Evolutionary conservation across 2,888 invertebrate species (phyloP), one percentile per base, ranked within the genome.

Genomic region (Platycheirus rosarum): DNA sequence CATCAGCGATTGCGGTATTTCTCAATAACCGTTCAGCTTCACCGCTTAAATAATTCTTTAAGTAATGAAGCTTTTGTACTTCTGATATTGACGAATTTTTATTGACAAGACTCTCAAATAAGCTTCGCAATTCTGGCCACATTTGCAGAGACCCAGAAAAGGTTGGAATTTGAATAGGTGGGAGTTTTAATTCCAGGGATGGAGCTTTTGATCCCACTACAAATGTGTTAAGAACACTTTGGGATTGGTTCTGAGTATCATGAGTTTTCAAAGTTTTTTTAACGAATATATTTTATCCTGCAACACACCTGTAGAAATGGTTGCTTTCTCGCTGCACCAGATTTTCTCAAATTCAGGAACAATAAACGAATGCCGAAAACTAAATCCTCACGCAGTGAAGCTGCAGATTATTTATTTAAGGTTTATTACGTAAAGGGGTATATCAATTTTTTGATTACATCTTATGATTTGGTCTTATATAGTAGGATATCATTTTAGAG

Each of bases 1-100:
- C 42, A 18, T 53, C 66, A 23, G 66, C 42, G 8, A 51, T 51
- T 32, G 48, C 32, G 4, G 29, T 46, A 9, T 46, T 46, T 32
- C 46, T 6, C 11, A n/a, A 23, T 6, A 32, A 18, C 13, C 62
- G 29, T 9, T n/a, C 46, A 18, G 37, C 57, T 40, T 32, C 46
- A 44, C 62, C 62, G 11, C 6, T 32, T 18, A 62, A 13, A 46
- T 62, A 35, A 4, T 44, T 11, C n/a, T 44, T 44, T 11, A 29
- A n/a, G 16, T 32, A 46, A 37, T 49, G 51, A 23, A 23, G 23
- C 23, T 23, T 23, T 23, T 23, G 23, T 9, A 35, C 51, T 14
- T 32, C 8, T 13, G 51, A 35, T 13, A 26, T n/a, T 0, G 13
- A 49, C 0, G 49, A 49, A 26, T 49, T 49, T 26, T 20, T 48